Evolutionary conservation across 2,888 invertebrate species (phyloP).

Genomic region (Chesias legatella): DNA sequence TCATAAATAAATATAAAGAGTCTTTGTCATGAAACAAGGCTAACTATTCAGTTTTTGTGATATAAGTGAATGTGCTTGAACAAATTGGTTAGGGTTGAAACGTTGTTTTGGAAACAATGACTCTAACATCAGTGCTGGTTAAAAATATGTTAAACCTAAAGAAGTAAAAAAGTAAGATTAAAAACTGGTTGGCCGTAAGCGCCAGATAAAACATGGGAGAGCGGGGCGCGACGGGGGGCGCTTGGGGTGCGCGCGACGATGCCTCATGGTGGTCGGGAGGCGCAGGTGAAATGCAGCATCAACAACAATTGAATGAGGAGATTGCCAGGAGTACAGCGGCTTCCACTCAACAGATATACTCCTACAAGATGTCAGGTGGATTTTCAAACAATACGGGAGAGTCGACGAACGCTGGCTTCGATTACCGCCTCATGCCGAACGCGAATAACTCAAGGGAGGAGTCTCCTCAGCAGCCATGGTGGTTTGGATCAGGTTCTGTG

Average conservation of each 20-base stretch:
- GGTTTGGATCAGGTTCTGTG: conserved; percentile 86
- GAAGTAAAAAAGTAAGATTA: conserved; percentile 45
- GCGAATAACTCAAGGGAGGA: conserved; percentile 70
- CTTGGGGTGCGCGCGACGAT: conserved; percentile 81
- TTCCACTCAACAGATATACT: conserved; percentile 86
- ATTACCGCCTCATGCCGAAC: conserved; percentile 86
- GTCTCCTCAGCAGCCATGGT: conserved; percentile 81
- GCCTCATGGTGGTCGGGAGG: conserved; percentile 78
- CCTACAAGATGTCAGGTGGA: conserved; percentile 92
- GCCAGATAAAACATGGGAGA: conserved; percentile 74
- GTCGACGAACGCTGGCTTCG: conserved; percentile 83
- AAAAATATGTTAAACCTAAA: conserved; percentile 49
- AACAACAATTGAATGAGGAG: conserved; percentile 74
- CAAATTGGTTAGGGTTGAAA: conserved; percentile 26
- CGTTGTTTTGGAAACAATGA: conserved; percentile 51
- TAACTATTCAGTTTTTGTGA: conserved; percentile 42
- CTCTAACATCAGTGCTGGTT: conserved; percentile 43
- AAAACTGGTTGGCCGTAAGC: conserved; percentile 71
- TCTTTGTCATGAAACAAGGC: conserved; percentile 62
- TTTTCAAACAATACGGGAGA: conserved; percentile 86
- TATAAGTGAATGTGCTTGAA: conserved; percentile 35
- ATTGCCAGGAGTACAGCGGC: conserved; percentile 69
- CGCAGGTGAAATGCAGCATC: conserved; percentile 74
- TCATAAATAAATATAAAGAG: conserved; percentile 46
- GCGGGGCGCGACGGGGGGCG: conserved; percentile 78